Base-by-base conservation (phyloP, 2,113 vertebrate species). In the Potamarius usumacintae region DNA sequence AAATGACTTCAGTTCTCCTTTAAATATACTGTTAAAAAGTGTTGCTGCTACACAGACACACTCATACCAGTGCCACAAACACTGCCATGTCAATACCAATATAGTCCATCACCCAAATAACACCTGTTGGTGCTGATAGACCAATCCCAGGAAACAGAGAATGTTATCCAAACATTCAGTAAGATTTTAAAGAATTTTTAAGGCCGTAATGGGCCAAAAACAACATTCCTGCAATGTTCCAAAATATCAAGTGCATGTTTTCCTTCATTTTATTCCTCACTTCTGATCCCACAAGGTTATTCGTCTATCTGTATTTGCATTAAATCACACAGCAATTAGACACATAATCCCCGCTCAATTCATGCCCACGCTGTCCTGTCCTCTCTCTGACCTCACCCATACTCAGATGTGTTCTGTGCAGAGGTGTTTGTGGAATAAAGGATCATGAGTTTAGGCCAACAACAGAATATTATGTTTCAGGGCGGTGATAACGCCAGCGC, bases 401-500 rank as follows among this genome's bases (percentile, higher is more conserved):
- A 52, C 20, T 85, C 58, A 78, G 71, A 85, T 18, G 42, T 18
- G 34, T 34, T 77, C 57, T 78, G 72, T 30, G 42, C 63, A 55
- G 20, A 74, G 84, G 22, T 8, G 25, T 52, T 50, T 30, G 52
- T 80, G 53, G 80, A 63, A 52, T 15, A 42, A 4, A 78, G 87
- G 55, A 80, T 22, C 77, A 62, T 34, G 34, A 63, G 77, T 83
- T 82, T 82, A 72, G 6, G 84, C 55, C 84, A 87, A 87, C 71
- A 83, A 65, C 62, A 79, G 48, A 80, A 79, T 86, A 88, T 81
- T 88, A 87, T 82, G 25, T 79, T 88, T 88, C 81, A 88, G 81
- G 52, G 30, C 71, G 77, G 30, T 72, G 78, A 87, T 57, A 87
- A n/a, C 65, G 65, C 53, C 85, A 90, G 65, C 11, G 14, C 30